These are phyloP conservation scores for Venustoraphidia nigricollis DNA, from an alignment of 2,888 invertebrate species.

Conservation along the genomic window DNA sequence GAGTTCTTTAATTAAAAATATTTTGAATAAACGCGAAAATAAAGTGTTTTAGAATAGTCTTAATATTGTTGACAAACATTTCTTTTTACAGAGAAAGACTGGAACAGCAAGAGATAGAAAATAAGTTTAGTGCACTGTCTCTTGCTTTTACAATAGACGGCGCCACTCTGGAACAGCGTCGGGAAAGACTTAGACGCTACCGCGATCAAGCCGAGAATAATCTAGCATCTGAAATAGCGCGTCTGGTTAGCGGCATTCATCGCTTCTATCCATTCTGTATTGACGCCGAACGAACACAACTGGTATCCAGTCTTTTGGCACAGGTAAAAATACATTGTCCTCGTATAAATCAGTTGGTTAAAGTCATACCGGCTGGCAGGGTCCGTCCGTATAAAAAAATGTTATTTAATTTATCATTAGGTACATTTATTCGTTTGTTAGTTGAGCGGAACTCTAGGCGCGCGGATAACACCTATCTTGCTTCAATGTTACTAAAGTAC, in stretches of 20 bases:
- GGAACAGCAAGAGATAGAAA: conserved; percentile 28
- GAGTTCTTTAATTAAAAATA: too few species aligned
- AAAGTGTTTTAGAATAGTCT: too few species aligned
- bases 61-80: not conserved
- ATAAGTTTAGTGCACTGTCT: conserved; percentile 36
- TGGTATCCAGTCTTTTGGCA: conserved; percentile 31
- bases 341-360: too few species aligned
- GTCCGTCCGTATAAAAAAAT: too few species aligned
- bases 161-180: conserved; percentile 34
- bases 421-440: too few species aligned
- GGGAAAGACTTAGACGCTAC: conserved; percentile 36
- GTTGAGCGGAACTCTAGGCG: too few species aligned
- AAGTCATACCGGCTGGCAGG: too few species aligned
- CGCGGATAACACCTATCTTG: too few species aligned
- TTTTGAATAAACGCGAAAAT: too few species aligned
- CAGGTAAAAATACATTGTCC: conserved; percentile 23
- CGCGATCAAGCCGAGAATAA: conserved; percentile 42
- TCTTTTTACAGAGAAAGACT: conserved; percentile 21
- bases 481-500: too few species aligned
- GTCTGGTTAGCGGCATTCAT: conserved; percentile 21
- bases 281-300: conserved; percentile 33
- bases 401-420: too few species aligned
- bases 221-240: conserved; percentile 33
- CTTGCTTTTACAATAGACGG: conserved; percentile 43
- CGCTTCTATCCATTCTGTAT: conserved; percentile 30